Percentiles rank a stretch among this genome's conserved stretches.
These are phyloP conservation scores for Egretta garzetta DNA, from an alignment of 2,113 vertebrate genomes.

Conservation along the genomic window DNA sequence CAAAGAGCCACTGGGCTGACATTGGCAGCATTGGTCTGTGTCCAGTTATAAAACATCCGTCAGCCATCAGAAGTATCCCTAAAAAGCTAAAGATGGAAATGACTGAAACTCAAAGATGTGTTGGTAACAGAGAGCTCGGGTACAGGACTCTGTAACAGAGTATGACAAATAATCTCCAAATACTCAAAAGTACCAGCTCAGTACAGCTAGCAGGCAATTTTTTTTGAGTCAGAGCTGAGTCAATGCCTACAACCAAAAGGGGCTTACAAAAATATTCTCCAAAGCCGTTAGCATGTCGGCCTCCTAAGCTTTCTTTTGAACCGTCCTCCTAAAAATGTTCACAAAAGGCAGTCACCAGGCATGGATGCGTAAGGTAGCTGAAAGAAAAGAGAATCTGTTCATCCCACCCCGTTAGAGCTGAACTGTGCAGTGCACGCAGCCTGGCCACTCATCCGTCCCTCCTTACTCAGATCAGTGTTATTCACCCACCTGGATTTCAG, in stretches of 20 bases:
- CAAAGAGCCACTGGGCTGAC: neutral
- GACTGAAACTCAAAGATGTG: neutral
- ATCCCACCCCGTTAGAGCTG: neutral
- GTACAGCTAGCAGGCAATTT: neutral
- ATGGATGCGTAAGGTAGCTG: neutral
- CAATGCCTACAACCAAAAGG: neutral
- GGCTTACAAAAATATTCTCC: neutral
- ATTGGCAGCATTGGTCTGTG: neutral
- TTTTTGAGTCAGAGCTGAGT: neutral
- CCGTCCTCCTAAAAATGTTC: neutral
- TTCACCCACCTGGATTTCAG: neutral
- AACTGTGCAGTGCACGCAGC: neutral
- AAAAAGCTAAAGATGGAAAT: neutral
- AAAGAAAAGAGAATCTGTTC: neutral
- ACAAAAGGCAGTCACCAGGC: neutral
- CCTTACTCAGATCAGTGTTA: neutral
- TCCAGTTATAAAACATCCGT: neutral
- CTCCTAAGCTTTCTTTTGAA: neutral
- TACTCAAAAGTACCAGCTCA: neutral
- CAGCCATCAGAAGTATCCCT: neutral
- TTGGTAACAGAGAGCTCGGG: neutral
- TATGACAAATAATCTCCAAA: neutral
- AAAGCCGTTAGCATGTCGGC: neutral
- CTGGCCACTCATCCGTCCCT: neutral
- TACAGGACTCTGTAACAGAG: fast-evolving